phyloP scores from a whole-genome alignment of 2,113 vertebrate species.

The Phoxinus phoxinus region DNA sequence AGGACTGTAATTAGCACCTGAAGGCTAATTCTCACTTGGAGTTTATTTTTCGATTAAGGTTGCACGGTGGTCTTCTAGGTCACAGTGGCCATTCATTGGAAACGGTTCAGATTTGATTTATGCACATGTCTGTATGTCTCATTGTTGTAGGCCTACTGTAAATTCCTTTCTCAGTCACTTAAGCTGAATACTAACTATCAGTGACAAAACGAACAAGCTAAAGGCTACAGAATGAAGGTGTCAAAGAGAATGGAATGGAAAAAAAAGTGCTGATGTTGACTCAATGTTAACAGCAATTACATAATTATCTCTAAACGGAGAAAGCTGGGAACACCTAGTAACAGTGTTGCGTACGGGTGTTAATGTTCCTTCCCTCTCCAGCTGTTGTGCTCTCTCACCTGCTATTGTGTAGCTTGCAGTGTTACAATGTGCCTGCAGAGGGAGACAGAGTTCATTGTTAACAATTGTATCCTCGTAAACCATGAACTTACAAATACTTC shows the following conservation, averaged over 20 bases:
- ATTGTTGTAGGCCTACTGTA: neutral
- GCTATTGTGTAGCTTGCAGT: conserved; percentile 20
- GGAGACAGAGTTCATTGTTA: conserved; percentile 35
- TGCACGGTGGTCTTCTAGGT: conserved; percentile 39
- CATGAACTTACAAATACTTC: neutral
- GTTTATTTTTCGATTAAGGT: conserved; percentile 53
- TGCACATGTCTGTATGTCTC: neutral
- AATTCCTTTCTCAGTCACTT: neutral
- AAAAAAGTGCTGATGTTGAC: conserved; percentile 21
- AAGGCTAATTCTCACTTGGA: conserved; percentile 43
- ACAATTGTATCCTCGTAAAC: neutral
- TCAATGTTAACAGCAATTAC: conserved; percentile 46
- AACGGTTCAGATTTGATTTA: conserved; percentile 9
- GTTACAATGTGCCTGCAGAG: conserved; percentile 40
- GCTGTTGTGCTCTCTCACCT: conserved; percentile 44
- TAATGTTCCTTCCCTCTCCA: conserved; percentile 52
- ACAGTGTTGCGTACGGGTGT: conserved; percentile 47
- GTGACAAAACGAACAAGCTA: neutral
- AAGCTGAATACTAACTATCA: no score
- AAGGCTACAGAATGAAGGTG: neutral
- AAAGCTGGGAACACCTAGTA: conserved; percentile 56
- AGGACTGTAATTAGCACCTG: conserved; percentile 53
- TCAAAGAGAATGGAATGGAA: neutral
- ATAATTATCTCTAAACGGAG: conserved; percentile 57
- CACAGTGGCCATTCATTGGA: conserved; percentile 28